Base-by-base conservation (phyloP, 2,797 vertebrate genomes). In the Ceryle rudis region DNA sequence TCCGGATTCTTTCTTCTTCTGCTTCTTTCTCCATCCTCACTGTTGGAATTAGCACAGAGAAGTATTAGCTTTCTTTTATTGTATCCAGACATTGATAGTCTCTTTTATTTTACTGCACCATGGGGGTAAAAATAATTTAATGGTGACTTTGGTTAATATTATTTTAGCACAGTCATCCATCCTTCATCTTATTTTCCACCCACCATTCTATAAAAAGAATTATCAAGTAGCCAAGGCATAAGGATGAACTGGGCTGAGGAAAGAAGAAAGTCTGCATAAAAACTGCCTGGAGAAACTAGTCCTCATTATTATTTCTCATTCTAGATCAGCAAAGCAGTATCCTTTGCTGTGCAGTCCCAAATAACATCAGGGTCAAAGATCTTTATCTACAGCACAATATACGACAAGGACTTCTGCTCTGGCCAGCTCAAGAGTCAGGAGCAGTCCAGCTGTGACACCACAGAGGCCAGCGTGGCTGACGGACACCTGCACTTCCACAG, bases 11-110 rank as follows among this genome's bases (percentile, higher is more conserved):
- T 96, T 99, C 99, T 89, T 99, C 99, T 62, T 99, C 99, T 14
- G 99, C 99, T 97, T 99, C 99, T 46, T 98, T 99, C 93, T 99
- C 99, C 97, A 99, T 98, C 83, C 99, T 99, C 90, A 99, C 99
- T 99, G 75, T 64, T 81, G 65, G 64, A 81, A 96, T 65, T 42
- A 88, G 26, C 79, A 92, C 29, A 86, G 1, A 60, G 42, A 78
- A 49, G 41, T n/a, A 81, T 88, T 74, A 94, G 25, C 10, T 82
- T 78, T 80, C 33, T 83, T 60, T 47, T 55, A 61, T 0, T 70
- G 26, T 26, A 85, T 64, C 11, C 49, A 62, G 54, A 72, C 23
- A 91, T 31, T n/a, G 39, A 46, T 28, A 52, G 3, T 58, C 22
- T 49, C 39, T 64, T 92, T 47, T 31, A 37, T 78, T 87, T 81